phyloP scores from a whole-genome alignment of 2,888 invertebrate species.

The Bunonema sp. region DNA sequence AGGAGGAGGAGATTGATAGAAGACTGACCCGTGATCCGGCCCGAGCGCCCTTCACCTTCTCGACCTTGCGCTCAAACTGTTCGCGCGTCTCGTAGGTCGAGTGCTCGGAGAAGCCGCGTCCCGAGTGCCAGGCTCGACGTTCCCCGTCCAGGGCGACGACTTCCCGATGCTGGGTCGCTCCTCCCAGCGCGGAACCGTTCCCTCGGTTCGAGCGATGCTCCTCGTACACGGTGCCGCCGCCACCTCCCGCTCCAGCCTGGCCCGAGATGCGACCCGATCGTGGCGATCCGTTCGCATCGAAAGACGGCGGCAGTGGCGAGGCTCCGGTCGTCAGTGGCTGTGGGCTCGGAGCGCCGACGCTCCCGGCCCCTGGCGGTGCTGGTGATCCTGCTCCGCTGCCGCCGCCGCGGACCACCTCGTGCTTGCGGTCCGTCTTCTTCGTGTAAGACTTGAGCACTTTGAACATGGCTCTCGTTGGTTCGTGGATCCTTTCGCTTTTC shows the following conservation, averaged over 20 bases:
- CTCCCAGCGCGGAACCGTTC: not conserved
- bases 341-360: too few species aligned
- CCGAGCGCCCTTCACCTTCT: slow-evolving; percentile 31
- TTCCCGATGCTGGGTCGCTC: slow-evolving; percentile 1
- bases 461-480: not conserved
- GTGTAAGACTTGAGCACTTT: slow-evolving; percentile 60
- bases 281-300: too few species aligned
- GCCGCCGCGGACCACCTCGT: slow-evolving; percentile 24
- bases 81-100: slow-evolving; percentile 41
- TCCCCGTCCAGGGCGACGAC: slow-evolving; percentile 48
- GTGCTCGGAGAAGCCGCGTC: slow-evolving; percentile 34
- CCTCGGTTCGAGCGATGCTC: slow-evolving; percentile 5
- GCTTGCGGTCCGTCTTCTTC: slow-evolving; percentile 36
- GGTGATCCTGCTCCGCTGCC: too few species aligned
- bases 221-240: slow-evolving; percentile 5
- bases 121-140: too few species aligned
- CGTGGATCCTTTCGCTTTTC: not conserved
- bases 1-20: not conserved
- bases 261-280: too few species aligned
- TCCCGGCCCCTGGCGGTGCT: too few species aligned
- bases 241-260: slow-evolving; percentile 3
- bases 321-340: too few species aligned
- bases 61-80: slow-evolving; percentile 42
- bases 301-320: too few species aligned
- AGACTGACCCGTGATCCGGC: not conserved